These are phyloP conservation scores for Phylloscopus collybita DNA, from an alignment of 2,797 vertebrate species.

Conservation along the genomic window DNA sequence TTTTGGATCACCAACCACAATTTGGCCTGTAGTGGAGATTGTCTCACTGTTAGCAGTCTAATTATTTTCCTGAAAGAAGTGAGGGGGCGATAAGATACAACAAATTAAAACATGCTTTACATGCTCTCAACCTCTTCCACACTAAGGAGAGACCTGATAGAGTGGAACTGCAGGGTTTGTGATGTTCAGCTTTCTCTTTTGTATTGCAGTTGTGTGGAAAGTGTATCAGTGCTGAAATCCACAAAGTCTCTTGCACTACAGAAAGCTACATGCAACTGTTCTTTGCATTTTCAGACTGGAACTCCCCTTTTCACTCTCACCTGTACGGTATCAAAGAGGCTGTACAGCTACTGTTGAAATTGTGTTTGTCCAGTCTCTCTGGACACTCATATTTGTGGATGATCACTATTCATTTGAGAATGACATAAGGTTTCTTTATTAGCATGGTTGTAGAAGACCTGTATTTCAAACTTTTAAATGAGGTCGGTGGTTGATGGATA, in stretches of 20 bases:
- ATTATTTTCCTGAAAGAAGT: background rate
- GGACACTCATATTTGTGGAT: background rate
- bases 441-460: background rate
- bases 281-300: fast-evolving
- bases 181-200: background rate
- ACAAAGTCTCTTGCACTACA: background rate
- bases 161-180: background rate
- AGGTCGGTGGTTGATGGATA: background rate
- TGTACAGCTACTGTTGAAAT: background rate
- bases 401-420: background rate
- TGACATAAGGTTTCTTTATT: background rate
- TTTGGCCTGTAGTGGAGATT: background rate
- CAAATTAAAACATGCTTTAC: background rate
- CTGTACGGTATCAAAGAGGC: background rate
- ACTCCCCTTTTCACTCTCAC: background rate
- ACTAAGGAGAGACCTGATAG: background rate
- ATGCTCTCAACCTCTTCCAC: background rate
- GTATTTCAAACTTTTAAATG: background rate
- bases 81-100: background rate
- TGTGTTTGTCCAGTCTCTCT: background rate
- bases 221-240: background rate
- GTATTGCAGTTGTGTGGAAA: background rate
- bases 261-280: background rate
- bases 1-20: background rate
- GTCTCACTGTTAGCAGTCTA: background rate